These are phyloP conservation scores for Reticulitermes lucifugus DNA, from an alignment of 2,888 invertebrate species.

Conservation along the genomic window DNA sequence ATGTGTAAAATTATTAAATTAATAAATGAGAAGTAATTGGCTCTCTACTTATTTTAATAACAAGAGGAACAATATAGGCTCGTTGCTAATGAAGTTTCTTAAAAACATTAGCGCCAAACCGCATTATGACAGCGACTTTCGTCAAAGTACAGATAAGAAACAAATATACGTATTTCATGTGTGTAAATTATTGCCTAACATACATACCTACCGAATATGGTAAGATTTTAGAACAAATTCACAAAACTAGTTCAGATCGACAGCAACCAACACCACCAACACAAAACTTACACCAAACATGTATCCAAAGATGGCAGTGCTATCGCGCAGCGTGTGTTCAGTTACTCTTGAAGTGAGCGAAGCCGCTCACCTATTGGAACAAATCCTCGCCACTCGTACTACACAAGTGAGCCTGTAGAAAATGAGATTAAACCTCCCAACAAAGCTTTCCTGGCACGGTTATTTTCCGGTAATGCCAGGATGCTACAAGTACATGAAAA, in stretches of 20 bases:
- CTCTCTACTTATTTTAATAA: neutral
- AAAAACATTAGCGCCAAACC: neutral
- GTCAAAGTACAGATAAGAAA: neutral
- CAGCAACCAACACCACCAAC: neutral
- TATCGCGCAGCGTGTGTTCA: neutral
- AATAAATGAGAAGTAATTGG: neutral
- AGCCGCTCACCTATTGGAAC: too few relatives aligned
- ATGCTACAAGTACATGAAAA: too few relatives aligned
- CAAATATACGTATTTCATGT: neutral
- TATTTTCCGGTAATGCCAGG: too few relatives aligned
- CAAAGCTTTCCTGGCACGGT: too few relatives aligned
- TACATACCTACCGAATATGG: neutral
- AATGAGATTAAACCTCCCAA: too few relatives aligned
- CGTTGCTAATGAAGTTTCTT: neutral
- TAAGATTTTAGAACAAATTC: neutral
- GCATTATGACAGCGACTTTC: neutral
- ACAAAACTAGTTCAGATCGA: neutral
- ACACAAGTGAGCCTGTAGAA: too few relatives aligned
- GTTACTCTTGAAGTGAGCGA: neutral
- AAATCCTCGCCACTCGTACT: too few relatives aligned
- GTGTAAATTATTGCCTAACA: neutral
- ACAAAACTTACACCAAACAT: slow-evolving; percentile 1
- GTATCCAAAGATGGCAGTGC: slow-evolving; percentile 21
- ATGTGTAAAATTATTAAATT: neutral
- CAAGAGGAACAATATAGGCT: neutral